Base-by-base conservation (phyloP, 2,113 vertebrate species). In the Lepus americanus region DNA sequence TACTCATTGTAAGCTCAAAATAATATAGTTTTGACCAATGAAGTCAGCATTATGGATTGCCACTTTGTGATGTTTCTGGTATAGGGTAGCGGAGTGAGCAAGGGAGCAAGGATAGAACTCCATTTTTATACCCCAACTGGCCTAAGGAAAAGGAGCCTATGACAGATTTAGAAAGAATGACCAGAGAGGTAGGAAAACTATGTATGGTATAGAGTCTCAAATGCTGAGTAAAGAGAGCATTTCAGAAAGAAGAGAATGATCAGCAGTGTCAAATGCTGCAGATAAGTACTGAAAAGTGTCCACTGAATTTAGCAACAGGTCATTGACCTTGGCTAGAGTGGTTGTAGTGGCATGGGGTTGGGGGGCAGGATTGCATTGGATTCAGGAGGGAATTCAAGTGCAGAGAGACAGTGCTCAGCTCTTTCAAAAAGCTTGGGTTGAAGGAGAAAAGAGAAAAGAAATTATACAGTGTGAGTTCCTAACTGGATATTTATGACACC, bases 171-270 rank as follows among this genome's bases (percentile, higher is more conserved):
- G 69, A 87, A 72, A 80, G 67, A 94, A 67, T n/a, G 69, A 22
- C 69, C 36, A 87, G 69, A 82, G 81, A 69, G 36, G 20, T 39
- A 76, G 76, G 53, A 69, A 89, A 79, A 83, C 29, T 77, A 22
- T 27, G 70, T 39, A 51, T 69, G 36, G 29, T 81, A 11, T 49
- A 69, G 9, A 23, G 13, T 81, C 51, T 76, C 83, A 36, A 33
- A 82, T 92, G 78, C 49, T 92, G 69, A 87, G 69, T 91, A 87
- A 94, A 94, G 39, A 73, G 55, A 14, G 31, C 61, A 10, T 16
- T 59, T 59, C 19, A 17, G 17, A 59, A 59, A 20, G 55, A 59
- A 59, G 19, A 59, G 55, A 59, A 59, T 59, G 13, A 59, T 59
- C 55, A 59, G 55, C 19, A 59, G 55, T 59, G 19, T 59, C 55